Base-by-base conservation (phyloP, 1,140 invertebrate species). In the Manduca sexta region DNA sequence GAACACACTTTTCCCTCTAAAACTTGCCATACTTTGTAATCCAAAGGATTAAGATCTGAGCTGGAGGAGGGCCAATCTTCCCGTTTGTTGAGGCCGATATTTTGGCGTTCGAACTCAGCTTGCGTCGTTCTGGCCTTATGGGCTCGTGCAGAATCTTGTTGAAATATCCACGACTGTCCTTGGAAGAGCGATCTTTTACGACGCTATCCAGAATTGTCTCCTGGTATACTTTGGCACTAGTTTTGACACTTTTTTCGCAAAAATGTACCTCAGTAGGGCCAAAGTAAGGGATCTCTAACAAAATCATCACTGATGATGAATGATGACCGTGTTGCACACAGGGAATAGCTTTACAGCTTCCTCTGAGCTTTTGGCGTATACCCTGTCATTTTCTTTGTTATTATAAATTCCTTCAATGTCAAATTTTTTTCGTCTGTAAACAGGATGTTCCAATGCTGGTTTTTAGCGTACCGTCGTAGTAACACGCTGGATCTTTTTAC, bases 1-100 rank as follows among this genome's bases (percentile, higher is more conserved):
- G 45, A 3, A 31, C 14, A 55, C 15, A 12, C 52, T 26, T 41
- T 60, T 26, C 41, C 16, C 51, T 55, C 38, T 40, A 48, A 58
- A 29, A 21, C 15, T 30, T 59, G 17, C 45, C 18, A 59, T 33
- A 45, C 26, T 14, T 45, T 37, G 26, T 59, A 56, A 26, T 49
- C 31, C 29, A 49, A 16, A 26, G 39, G 45, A 35, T 60, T 56
- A 18, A 45, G 37, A 21, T 45, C 33, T 35, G 31, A 12, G 17
- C 2, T 26, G 11, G 16, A 18, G 3, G 17, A 41, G 8, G 17
- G 17, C 8, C 39, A 41, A 21, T 15, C 41, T 31, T 44, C 41
- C n/a, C 14, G 14, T 7, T 12, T 26, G 10, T n/a, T 31, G 26
- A 33, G 14, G 21, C 8, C 12, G 16, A 15, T 42, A 12, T 5